These are phyloP conservation scores for Myotis lucifugus DNA, from an alignment of 2,113 vertebrate species.

Conservation along the genomic window DNA sequence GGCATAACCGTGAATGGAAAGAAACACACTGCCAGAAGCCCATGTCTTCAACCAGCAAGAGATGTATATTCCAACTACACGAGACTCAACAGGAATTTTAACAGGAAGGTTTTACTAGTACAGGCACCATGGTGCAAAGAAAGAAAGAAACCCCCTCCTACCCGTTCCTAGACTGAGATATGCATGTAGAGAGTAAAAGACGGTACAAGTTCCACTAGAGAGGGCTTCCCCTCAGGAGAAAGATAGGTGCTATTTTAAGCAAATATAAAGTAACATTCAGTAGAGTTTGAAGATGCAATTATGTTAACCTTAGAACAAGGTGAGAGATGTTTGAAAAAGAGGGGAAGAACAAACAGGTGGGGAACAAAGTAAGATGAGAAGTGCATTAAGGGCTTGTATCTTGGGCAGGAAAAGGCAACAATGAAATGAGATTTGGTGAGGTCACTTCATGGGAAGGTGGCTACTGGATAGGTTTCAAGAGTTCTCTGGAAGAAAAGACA, in stretches of 20 bases:
- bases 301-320: neutral
- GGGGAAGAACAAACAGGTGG: neutral
- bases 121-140: neutral
- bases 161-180: neutral
- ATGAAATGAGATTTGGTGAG: neutral
- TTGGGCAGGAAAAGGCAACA: neutral
- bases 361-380: neutral
- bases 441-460: neutral
- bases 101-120: neutral
- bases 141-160: neutral
- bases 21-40: neutral
- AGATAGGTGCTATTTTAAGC: neutral
- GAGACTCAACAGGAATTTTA: neutral
- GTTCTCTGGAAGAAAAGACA: neutral
- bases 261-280: slow-evolving; percentile 15
- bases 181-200: neutral
- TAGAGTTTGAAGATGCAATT: neutral
- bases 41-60: neutral
- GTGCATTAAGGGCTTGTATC: neutral
- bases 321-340: neutral
- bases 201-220: neutral
- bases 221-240: neutral
- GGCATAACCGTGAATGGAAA: neutral
- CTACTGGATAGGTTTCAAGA: neutral
- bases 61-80: neutral